Conservation (phyloP, 2,113 vertebrate species). For the Cheilinus undulatus region DNA sequence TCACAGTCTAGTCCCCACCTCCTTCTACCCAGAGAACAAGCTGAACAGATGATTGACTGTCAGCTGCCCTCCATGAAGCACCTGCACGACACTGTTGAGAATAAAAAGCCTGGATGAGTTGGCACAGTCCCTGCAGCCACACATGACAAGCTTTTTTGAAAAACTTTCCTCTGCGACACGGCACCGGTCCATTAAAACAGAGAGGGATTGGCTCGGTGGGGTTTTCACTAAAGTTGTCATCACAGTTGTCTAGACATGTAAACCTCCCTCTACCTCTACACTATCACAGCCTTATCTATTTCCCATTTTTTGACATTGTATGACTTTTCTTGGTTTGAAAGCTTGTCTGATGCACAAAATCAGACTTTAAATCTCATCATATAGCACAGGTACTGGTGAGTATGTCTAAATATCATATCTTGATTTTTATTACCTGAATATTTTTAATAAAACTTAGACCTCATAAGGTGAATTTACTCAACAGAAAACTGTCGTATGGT, state of each 20-base stretch:
- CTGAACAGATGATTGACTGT: conserved; percentile 72
- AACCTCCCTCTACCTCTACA: conserved; percentile 6
- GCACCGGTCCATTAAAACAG: conserved; percentile 44
- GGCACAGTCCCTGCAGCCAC: conserved; percentile 30
- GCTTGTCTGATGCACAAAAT: conserved; percentile 10
- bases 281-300: neutral
- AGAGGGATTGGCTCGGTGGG: conserved; percentile 35
- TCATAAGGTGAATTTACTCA: no score
- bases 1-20: conserved; percentile 61
- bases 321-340: neutral
- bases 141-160: conserved; percentile 41
- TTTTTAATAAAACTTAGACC: no score
- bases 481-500: no score
- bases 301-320: conserved; percentile 12
- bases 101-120: conserved; percentile 36
- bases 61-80: conserved; percentile 58
- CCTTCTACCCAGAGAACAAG: conserved; percentile 36
- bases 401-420: no score
- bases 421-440: no score
- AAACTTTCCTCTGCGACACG: conserved; percentile 35
- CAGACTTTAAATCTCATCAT: conserved; percentile 2
- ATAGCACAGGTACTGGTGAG: neutral
- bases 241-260: conserved; percentile 23
- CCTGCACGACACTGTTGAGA: conserved; percentile 42
- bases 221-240: conserved; percentile 43